phyloP scores from a whole-genome alignment of 2,888 invertebrate species.

The Agrochola litura region DNA sequence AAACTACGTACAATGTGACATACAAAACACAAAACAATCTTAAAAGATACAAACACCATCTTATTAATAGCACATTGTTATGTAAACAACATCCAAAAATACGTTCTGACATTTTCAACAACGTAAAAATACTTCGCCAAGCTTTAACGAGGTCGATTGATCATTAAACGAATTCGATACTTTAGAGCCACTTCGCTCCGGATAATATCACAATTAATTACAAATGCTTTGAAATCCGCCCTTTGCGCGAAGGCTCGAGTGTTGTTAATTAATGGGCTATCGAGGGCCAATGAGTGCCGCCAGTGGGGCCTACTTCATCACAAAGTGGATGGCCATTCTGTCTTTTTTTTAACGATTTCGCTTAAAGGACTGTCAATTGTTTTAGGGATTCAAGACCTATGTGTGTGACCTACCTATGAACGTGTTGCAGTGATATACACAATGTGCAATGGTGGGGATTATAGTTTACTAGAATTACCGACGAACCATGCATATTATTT shows the following conservation, averaged over 20 bases:
- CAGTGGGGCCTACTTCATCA: slow-evolving; percentile 29
- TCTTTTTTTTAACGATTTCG: slow-evolving; percentile 8
- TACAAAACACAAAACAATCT: neutral
- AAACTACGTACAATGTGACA: neutral
- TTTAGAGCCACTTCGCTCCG: slow-evolving; percentile 38
- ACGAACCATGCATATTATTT: no score
- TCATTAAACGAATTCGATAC: slow-evolving; percentile 57
- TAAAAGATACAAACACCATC: neutral
- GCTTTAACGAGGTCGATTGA: slow-evolving; percentile 33
- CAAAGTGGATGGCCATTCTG: slow-evolving; percentile 41
- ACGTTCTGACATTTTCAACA: slow-evolving; percentile 21
- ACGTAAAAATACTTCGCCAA: slow-evolving; percentile 18
- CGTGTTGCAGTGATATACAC: no score
- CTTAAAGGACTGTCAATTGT: neutral
- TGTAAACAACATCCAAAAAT: slow-evolving; percentile 50
- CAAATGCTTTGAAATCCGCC: slow-evolving; percentile 37
- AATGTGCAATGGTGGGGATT: no score
- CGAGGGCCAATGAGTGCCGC: slow-evolving; percentile 44
- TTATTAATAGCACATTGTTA: slow-evolving; percentile 37
- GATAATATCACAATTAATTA: slow-evolving; percentile 58
- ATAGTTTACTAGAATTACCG: no score
- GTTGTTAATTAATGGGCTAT: slow-evolving; percentile 60
- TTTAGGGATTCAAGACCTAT: neutral
- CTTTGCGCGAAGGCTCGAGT: slow-evolving; percentile 43
- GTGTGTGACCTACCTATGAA: no score